Base-by-base conservation (phyloP, 2,113 vertebrate species). In the Athene cunicularia region DNA sequence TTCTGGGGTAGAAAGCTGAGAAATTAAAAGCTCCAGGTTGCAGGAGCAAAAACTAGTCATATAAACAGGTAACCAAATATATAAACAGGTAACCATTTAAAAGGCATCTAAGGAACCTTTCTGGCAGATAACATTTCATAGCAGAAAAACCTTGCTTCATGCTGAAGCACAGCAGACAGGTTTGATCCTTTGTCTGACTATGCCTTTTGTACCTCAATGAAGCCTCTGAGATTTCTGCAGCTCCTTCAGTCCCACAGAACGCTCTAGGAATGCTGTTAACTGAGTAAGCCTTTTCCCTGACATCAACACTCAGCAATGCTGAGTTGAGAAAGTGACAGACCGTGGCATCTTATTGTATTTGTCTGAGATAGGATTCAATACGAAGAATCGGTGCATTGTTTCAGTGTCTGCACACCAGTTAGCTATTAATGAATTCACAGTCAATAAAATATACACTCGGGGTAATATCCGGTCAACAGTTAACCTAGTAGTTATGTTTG, bases 341-440 rank as follows among this genome's bases (percentile, higher is more conserved):
- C 77, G 2, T 94, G 83, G 86, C 86, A 89, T 95, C 95, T 84
- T 93, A 94, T 88, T 96, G 95, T 95, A 94, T 95, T 96, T 93
- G 58, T 79, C 89, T 88, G 87, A 96, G 93, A 94, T 95, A 96
- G 70, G 66, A 66, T 66, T 94, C 80, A 93, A 43, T 55, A 85
- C 43, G 84, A 95, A 97, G 89, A 97, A 95, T 91, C 94, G 80
- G 93, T 2, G 4, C 91, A 96, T 96, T 95, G 95, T 97, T 97
- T 94, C 95, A 70, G n/a, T 66, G 89, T 86, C 93, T 95, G 92
- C 58, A 91, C 86, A 91, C 50, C 63, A 93, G 94, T 95, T 97
- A 96, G 91, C 87, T 85, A 95, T 93, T 97, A 95, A 94, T 93
- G 80, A 95, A 94, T 95, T 91, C 89, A 68, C 45, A 89, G 86